Evolutionary conservation across 2,113 vertebrate species (phyloP).

Genomic region (Baryphthengus martii): DNA sequence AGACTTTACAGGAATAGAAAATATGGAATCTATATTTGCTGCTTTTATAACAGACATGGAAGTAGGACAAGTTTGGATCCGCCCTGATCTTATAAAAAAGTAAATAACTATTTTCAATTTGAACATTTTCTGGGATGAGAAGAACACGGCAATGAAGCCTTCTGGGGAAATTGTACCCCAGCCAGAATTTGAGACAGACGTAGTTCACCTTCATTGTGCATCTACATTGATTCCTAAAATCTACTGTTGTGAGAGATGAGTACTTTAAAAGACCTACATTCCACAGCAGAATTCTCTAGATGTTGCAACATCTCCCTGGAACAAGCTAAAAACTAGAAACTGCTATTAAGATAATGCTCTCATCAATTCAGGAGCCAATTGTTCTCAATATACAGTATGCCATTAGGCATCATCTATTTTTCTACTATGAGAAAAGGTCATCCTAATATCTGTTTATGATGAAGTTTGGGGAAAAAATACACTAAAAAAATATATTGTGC

Average conservation of each 20-base stretch:
- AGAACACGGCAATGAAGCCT: neutral
- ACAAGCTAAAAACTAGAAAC: neutral
- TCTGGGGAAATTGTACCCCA: neutral
- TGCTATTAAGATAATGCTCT: neutral
- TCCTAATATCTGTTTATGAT: neutral
- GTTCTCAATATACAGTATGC: neutral
- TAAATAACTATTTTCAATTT: neutral
- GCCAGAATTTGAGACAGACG: neutral
- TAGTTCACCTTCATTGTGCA: neutral
- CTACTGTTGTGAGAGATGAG: neutral
- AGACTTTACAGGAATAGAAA: neutral
- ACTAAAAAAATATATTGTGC: neutral
- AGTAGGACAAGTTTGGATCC: neutral
- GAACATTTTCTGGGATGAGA: neutral
- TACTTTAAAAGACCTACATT: neutral
- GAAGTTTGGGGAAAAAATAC: neutral
- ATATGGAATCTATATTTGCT: neutral
- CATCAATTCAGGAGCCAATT: neutral
- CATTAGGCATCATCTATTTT: neutral
- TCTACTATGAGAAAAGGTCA: neutral
- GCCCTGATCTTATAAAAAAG: neutral
- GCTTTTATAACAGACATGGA: neutral
- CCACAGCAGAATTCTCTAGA: neutral
- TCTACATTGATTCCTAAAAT: neutral
- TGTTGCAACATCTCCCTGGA: neutral